Percentiles rank a stretch among this genome's conserved stretches.
phyloP scores from a whole-genome alignment of 2,113 vertebrate species.

The Rhineura floridana region DNA sequence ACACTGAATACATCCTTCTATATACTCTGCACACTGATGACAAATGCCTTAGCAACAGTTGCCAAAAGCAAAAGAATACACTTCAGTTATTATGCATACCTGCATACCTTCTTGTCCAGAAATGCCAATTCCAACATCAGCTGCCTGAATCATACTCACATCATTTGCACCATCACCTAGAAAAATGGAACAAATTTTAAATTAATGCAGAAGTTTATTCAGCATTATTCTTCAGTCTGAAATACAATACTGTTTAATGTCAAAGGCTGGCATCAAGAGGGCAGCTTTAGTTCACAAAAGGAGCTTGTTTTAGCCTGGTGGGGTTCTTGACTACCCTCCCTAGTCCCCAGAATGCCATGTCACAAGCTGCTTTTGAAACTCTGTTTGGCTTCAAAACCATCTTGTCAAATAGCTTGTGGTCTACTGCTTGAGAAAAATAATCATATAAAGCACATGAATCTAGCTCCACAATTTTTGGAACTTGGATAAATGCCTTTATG shows the following conservation, averaged over 20 bases:
- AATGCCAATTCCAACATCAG: constrained; percentile 92
- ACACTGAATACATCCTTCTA: neutral
- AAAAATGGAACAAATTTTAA: constrained; percentile 23
- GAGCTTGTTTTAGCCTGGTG: neutral
- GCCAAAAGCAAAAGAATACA: neutral
- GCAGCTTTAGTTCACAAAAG: neutral
- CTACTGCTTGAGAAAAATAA: neutral
- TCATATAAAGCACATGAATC: neutral
- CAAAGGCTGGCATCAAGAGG: neutral
- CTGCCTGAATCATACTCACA: constrained; percentile 96
- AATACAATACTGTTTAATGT: neutral
- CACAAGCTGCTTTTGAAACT: neutral
- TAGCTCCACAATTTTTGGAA: neutral
- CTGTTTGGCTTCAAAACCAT: neutral
- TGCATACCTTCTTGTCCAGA: constrained; percentile 98
- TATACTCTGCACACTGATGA: neutral
- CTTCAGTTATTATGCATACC: constrained; percentile 69
- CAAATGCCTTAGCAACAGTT: neutral
- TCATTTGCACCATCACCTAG: constrained; percentile 96
- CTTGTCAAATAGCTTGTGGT: neutral
- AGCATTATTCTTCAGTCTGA: neutral
- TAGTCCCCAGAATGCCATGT: neutral
- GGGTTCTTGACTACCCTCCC: neutral
- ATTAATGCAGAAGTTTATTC: neutral
- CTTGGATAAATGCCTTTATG: neutral